Evolutionary conservation across 2,888 invertebrate species (phyloP), one percentile per base, ranked within the genome.

Genomic region (Eucriotettix oculatus): DNA sequence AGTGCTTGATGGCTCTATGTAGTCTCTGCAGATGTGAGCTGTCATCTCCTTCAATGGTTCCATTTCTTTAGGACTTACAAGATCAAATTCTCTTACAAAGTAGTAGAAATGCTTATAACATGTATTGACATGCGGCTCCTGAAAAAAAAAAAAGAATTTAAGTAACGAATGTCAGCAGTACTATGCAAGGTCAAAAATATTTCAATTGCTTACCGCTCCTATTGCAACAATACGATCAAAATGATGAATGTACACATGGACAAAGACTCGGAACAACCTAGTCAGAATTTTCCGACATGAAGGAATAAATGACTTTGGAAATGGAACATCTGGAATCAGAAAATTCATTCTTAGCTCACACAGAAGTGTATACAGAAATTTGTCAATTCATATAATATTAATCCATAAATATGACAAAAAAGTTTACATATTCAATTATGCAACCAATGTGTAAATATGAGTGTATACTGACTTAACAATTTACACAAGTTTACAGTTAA

Each of bases 51-150:
- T 77, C 65, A 93, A 73, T 1, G 93, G 93, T 71, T 93, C 92
- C 65, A 94, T 73, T 73, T 94, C 93, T 71, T 90, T 90, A 43
- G 79, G 74, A 66, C 86, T 85, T 55, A 95, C 84, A 67, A 94
- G 76, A 68, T 87, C 85, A 71, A 91, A 90, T 73, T 94, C 91
- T 56, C 83, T 84, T 17, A 93, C 87, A 73, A 95, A 94, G 71
- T 90, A 94, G 72, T 90, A 93, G 73, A 92, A 94, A 73, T 94
- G 93, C 71, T 94, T 94, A 77, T 93, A 94, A 71, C 93, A 93
- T 1, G 92, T 91, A 73, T 94, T 94, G 0, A 92, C 90, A 70
- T 94, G 93, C 16, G 93, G 90, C 73, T 94, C 92, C 87, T 88
- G 71, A 52, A 76, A 75, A 65, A 60, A 62, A 62, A 63, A 61